Base-by-base conservation (phyloP, 1,140 invertebrate species). In the Brevipalpus yothersi region DNA sequence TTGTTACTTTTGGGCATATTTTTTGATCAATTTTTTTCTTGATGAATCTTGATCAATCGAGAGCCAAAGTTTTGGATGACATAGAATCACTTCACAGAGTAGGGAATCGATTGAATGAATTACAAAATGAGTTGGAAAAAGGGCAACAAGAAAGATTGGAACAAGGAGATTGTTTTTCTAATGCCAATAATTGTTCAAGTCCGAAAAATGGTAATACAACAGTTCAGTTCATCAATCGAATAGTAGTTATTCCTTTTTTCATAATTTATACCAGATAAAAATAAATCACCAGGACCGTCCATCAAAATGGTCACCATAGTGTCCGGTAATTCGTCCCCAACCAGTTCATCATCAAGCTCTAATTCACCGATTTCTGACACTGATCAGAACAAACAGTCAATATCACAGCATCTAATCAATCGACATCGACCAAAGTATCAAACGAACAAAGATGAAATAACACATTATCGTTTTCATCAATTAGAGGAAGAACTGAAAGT, bases 11-110 rank as follows among this genome's bases (percentile, higher is more conserved):
- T 31, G 2, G 31, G 31, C 31, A 5, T 5, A 2, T n/a, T 31
- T 31, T 31, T 5, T 31, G 31, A 31, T 31, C 5, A 3, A 31
- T 31, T 31, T 31, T 31, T 5, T 31, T 31, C 5, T 31, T 31
- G 31, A 31, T 31, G 31, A 31, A 31, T 31, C 31, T 31, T 5
- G 5, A 31, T 31, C 31, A 31, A 31, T 31, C 31, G 5, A 31
- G 31, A 31, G 31, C 5, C 2, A 80, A 85, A 60, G 89, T 94
- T 86, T 82, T 88, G 68, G 81, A 82, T 65, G 87, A 94, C 66
- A 86, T 94, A 84, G 89, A 93, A 66, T 82, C 82, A 65, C 73
- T 95, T 58, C 82, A 87, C 62, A 83, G 82, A 67, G 88, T 88
- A 8, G 89, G 93, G 72, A 76, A 85, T 61, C 82, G 83, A 19